Evolutionary conservation across 2,113 vertebrate species (phyloP).

Genomic region (Malurus alboscapulatus): DNA sequence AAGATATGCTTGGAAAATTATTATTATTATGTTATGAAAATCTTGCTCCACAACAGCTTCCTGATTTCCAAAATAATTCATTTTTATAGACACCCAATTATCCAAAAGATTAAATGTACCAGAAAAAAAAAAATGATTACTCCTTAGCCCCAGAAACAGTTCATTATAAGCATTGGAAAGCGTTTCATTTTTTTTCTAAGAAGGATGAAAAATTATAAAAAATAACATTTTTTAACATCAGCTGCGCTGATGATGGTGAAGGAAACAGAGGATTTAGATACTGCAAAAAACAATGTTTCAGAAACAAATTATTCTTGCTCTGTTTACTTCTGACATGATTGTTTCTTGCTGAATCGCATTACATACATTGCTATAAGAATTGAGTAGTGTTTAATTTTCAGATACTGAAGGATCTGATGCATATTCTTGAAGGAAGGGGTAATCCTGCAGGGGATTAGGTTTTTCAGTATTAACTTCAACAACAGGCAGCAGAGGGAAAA

Average conservation of each 20-base stretch:
- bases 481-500: background rate
- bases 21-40: background rate
- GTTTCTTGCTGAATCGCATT: background rate
- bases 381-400: background rate
- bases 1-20: background rate
- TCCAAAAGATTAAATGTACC: background rate
- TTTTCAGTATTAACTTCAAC: background rate
- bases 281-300: background rate
- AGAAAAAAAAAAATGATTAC: background rate
- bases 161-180: background rate
- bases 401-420: background rate
- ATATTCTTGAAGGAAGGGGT: background rate
- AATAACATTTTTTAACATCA: background rate
- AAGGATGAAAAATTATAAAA: background rate
- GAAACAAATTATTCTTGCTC: background rate
- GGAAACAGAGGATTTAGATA: background rate
- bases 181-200: background rate
- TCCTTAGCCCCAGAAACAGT: background rate
- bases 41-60: background rate
- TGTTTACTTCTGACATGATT: background rate
- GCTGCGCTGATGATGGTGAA: background rate
- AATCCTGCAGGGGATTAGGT: background rate
- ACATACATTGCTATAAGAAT: background rate
- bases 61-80: background rate
- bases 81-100: background rate